Percentiles rank a stretch among this genome's conserved stretches.
Conservation (phyloP, 2,113 vertebrate species). For the Taxidea taxus region DNA sequence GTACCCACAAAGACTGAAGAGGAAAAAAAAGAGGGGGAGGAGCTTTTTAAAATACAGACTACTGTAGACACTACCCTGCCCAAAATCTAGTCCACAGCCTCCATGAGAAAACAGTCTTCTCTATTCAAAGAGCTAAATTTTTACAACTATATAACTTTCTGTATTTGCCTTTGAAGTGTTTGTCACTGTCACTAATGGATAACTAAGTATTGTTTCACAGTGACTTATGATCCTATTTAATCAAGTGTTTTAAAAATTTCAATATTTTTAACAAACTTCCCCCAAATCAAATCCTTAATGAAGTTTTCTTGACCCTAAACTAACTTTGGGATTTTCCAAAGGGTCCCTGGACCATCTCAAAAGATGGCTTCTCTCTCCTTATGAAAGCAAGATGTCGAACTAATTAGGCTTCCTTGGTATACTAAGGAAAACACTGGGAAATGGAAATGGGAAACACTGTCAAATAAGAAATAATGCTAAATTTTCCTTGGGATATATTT, state of each 20-base stretch:
- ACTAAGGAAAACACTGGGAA: neutral
- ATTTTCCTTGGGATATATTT: neutral
- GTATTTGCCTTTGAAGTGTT: neutral
- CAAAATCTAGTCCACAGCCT: neutral
- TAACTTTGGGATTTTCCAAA: neutral
- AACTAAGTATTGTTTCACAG: neutral
- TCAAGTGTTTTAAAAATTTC: neutral
- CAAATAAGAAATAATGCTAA: neutral
- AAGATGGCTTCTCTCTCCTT: neutral
- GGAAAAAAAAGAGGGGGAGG: neutral
- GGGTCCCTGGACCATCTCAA: neutral
- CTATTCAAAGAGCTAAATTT: neutral
- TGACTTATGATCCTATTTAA: neutral
- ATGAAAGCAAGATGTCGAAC: neutral
- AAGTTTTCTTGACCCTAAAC: neutral
- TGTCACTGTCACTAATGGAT: neutral
- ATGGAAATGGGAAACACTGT: neutral
- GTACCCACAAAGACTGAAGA: neutral
- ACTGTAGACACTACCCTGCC: neutral
- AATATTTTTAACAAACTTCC: neutral
- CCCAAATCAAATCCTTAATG: neutral
- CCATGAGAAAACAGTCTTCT: neutral
- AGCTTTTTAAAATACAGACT: neutral
- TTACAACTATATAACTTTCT: neutral
- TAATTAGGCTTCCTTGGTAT: neutral